These are phyloP conservation scores for Gymnothorax javanicus DNA, from an alignment of 2,797 vertebrate species.

Conservation along the genomic window DNA sequence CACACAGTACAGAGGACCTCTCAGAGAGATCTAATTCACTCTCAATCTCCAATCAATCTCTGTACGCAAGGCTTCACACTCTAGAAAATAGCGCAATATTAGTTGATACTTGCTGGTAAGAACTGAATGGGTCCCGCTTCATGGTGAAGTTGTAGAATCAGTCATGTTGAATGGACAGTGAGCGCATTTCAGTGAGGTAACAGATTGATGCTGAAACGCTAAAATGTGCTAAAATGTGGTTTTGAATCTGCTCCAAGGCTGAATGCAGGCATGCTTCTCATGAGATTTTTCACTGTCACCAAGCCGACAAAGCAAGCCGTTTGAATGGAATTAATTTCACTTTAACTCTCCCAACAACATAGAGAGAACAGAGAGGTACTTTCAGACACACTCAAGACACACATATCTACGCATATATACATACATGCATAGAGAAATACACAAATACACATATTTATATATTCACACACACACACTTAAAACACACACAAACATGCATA, in stretches of 20 bases:
- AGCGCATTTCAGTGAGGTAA: not conserved
- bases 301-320: conserved; percentile 17
- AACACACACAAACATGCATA: too few relatives aligned
- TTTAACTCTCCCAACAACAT: not conserved
- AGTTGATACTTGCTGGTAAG: too few relatives aligned
- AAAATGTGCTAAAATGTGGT: not conserved
- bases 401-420: too few relatives aligned
- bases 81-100: not conserved
- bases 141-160: not conserved
- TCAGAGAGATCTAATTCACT: not conserved
- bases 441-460: too few relatives aligned
- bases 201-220: not conserved
- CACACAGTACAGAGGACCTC: not conserved
- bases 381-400: too few relatives aligned
- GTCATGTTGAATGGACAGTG: not conserved
- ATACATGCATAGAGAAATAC: too few relatives aligned
- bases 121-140: not conserved
- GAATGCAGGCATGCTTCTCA: not conserved
- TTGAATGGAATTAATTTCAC: conserved; percentile 30
- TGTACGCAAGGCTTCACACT: too few relatives aligned
- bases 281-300: not conserved
- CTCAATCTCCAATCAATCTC: not conserved
- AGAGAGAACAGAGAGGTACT: not conserved
- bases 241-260: not conserved
- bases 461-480: too few relatives aligned